Base-by-base conservation (phyloP, 2,888 invertebrate genomes). In the Macrosoma leucophasiata region DNA sequence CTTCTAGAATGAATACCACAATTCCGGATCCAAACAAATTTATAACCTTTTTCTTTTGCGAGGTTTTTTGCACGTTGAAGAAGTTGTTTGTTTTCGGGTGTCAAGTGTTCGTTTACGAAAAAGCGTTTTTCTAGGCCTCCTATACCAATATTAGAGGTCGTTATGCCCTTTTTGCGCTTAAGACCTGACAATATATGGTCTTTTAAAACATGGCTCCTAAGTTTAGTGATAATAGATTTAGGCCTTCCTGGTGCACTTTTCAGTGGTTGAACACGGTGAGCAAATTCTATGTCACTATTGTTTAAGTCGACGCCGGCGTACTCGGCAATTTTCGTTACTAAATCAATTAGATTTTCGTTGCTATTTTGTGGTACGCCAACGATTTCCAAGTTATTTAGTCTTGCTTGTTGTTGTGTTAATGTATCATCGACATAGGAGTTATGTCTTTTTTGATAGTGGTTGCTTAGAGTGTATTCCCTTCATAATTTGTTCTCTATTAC, bases 91-190 rank as follows among this genome's bases (percentile, higher is more conserved):
- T 26, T 26, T 8, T 15, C 15, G 3, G 15, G 13, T 8, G 13
- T 26, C 15, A 26, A 9, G 11, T 26, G 26, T 26, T 26, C 14
- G 9, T 26, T 26, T 26, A 26, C 26, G 11, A 26, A 26, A 26
- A 26, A n/a, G 5, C 15, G 8, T 26, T n/a, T 26, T 14, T 26
- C 26, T 8, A 9, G 4, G 9, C n/a, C 15, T 26, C 26, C 26
- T 3, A 32, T 10, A 9, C 31, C 31, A 9, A 32, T 18, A 11
- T 32, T 18, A 10, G 24, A n/a, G 6, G 25, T 32, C 17, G 17
- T 13, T 3, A 32, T 24, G 12, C 24, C 31, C 25, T 15, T 15
- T 15, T 24, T 24, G n/a, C 19, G 14, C 12, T 24, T 23, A 13
- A 24, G n/a, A 6, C 12, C 18, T 6, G 31, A 24, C 11, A 32